Evolutionary conservation across 2,113 vertebrate genomes (phyloP).

Genomic region (Aptenodytes forsteri): DNA sequence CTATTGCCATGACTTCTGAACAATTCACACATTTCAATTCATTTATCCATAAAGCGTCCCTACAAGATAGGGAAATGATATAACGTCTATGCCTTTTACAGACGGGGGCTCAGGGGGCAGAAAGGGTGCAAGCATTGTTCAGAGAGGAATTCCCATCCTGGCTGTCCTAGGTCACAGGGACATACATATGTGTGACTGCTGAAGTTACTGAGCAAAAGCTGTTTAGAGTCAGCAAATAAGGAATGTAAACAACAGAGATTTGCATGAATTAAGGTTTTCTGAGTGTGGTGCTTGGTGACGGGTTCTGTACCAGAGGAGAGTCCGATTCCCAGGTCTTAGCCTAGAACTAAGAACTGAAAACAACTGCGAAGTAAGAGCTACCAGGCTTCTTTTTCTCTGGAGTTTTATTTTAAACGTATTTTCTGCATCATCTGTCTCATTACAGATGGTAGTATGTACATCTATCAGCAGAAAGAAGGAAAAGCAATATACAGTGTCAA

Average conservation of each 20-base stretch:
- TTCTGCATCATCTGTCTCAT: not conserved
- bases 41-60: not conserved
- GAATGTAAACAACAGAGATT: not conserved
- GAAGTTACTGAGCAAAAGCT: not conserved
- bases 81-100: rapidly evolving
- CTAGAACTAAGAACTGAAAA: not conserved
- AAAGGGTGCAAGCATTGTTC: not conserved
- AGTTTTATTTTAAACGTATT: not conserved
- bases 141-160: not conserved
- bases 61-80: not conserved
- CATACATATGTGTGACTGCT: not conserved
- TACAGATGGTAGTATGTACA: not conserved
- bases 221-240: not conserved
- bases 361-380: not conserved
- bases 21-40: not conserved
- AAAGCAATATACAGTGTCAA: not conserved
- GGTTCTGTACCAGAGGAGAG: not conserved
- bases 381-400: not conserved
- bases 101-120: not conserved
- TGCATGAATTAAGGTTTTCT: not conserved
- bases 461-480: not conserved
- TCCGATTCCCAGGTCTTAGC: not conserved
- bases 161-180: not conserved
- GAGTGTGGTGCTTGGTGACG: not conserved
- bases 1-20: not conserved